Conservation (phyloP, 2,113 vertebrate genomes). For the Mesoclemmys tuberculata region DNA sequence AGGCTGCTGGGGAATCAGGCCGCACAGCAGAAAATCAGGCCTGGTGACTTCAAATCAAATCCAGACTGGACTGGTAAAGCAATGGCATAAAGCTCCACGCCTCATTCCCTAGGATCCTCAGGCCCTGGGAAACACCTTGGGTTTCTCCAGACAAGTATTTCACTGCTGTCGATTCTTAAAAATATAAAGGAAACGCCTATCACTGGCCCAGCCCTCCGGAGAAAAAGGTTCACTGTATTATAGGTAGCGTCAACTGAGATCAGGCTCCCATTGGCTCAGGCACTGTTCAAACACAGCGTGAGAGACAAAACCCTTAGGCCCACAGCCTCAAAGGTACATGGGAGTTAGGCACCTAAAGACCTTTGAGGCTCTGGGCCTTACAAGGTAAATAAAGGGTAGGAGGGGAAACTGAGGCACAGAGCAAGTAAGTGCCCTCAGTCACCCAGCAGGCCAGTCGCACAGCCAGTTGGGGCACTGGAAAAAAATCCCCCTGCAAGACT, state of each 20-base stretch:
- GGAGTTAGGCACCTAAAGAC: not conserved
- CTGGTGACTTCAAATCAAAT: not conserved
- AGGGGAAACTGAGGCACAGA: not conserved
- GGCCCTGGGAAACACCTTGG: not conserved
- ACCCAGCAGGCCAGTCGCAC: not conserved
- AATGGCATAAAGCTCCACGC: not conserved
- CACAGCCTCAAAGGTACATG: not conserved
- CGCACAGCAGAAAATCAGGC: not conserved
- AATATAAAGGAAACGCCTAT: not conserved
- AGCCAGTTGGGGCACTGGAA: not conserved
- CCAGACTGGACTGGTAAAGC: not conserved
- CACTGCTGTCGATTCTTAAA: not conserved
- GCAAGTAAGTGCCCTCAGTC: not conserved
- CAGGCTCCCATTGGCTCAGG: not conserved
- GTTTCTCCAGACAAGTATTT: not conserved
- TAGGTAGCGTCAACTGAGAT: not conserved
- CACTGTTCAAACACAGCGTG: not conserved
- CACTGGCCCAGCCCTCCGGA: not conserved
- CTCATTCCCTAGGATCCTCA: not conserved
- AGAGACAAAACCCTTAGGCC: not conserved
- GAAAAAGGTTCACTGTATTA: not conserved
- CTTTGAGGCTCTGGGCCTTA: not conserved
- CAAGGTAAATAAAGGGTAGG: not conserved
- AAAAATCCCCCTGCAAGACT: not conserved
- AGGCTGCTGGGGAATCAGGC: not conserved